Conservation (phyloP, 1,140 invertebrate species). For the Macrobrachium rosenbergii region DNA sequence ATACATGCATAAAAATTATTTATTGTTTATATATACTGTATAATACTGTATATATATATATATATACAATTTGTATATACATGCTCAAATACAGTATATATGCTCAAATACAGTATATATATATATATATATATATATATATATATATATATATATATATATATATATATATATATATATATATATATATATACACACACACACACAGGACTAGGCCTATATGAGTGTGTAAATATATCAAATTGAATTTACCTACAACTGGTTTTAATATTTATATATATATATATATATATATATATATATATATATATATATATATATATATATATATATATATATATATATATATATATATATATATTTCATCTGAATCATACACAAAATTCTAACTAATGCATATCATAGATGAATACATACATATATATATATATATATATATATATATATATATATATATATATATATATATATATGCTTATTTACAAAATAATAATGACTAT, state of each 20-base stretch:
- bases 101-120: background rate
- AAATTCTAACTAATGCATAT: no score
- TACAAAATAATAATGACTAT: background rate
- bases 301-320: no score
- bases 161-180: constrained; percentile 17
- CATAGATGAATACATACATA: constrained; percentile 7
- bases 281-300: no score
- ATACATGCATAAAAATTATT: no score
- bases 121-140: background rate
- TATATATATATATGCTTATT: background rate
- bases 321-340: no score
- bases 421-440: constrained; percentile 20
- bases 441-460: constrained; percentile 16
- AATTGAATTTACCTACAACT: no score
- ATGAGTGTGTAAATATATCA: background rate
- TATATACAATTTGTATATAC: constrained; percentile 2
- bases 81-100: background rate
- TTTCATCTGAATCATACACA: no score
- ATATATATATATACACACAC: background rate
- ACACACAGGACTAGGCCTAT: background rate
- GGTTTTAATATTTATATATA: no score
- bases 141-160: constrained; percentile 22
- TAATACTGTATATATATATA: constrained; percentile 12
- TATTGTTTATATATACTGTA: no score
- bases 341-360: no score